phyloP scores from a whole-genome alignment of 2,113 vertebrate genomes.

The Empidonax traillii region DNA sequence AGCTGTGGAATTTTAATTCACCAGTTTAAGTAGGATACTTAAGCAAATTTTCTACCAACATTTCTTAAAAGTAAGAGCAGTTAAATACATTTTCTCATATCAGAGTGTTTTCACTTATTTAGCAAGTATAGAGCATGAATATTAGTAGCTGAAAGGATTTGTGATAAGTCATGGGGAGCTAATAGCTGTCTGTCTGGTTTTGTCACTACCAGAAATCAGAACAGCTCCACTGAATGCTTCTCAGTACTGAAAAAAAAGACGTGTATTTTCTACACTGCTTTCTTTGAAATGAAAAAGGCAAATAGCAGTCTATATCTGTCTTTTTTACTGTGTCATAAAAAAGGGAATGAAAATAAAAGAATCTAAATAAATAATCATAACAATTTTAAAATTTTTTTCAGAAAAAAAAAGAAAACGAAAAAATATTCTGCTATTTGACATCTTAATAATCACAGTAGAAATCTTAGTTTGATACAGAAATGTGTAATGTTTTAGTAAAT shows the following conservation, averaged over 20 bases:
- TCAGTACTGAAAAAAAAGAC: neutral
- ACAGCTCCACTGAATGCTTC: neutral
- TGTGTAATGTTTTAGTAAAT: neutral
- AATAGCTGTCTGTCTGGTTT: neutral
- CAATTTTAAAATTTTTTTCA: neutral
- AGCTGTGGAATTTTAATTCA: neutral
- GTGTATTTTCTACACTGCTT: rapidly evolving
- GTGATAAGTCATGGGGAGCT: neutral
- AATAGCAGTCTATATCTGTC: neutral
- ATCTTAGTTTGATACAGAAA: neutral
- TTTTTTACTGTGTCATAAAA: neutral
- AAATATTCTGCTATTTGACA: neutral
- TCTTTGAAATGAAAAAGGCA: neutral
- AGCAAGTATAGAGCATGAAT: neutral
- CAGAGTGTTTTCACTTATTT: neutral
- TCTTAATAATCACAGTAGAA: neutral
- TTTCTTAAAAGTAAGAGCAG: neutral
- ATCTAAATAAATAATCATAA: neutral
- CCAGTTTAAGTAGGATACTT: neutral
- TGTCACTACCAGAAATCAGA: neutral
- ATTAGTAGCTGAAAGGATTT: neutral
- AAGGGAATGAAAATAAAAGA: neutral
- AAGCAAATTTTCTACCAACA: neutral
- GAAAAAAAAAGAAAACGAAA: neutral
- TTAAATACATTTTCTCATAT: neutral